These are phyloP conservation scores for Brachynemurus nebulosus DNA, from an alignment of 2,888 invertebrate genomes.

Conservation along the genomic window DNA sequence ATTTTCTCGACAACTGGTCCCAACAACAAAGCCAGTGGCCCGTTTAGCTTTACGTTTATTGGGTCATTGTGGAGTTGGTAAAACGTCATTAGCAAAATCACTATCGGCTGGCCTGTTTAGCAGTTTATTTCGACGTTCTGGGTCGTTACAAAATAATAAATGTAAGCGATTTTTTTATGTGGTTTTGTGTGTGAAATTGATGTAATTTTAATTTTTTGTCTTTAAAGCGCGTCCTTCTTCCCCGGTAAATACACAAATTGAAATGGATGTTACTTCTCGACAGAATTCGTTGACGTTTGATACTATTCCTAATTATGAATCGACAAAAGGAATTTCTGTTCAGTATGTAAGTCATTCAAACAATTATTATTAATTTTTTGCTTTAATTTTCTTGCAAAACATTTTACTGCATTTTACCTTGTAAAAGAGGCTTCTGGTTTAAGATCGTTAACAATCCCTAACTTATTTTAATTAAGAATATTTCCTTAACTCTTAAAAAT, in stretches of 20 bases:
- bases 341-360: constrained; percentile 34
- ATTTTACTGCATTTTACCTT: no score
- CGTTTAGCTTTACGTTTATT: constrained; percentile 54
- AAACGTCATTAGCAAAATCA: constrained; percentile 50
- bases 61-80: constrained; percentile 60
- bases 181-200: neutral
- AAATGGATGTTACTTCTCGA: constrained; percentile 43
- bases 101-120: constrained; percentile 52
- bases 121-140: constrained; percentile 47
- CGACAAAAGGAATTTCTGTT: constrained; percentile 49
- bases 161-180: constrained; percentile 23
- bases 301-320: constrained; percentile 35
- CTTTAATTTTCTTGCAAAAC: no score
- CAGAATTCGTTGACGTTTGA: constrained; percentile 45
- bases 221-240: constrained; percentile 34
- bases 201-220: no score
- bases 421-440: no score
- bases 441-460: no score
- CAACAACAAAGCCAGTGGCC: constrained; percentile 38
- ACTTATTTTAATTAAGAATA: no score
- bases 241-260: constrained; percentile 37
- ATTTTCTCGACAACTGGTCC: constrained; percentile 43
- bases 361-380: no score
- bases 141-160: constrained; percentile 32
- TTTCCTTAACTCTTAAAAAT: no score